Percentiles rank a stretch among this genome's conserved stretches.
Evolutionary conservation across 2,113 vertebrate genomes (phyloP).

Genomic region (Hypocryptadius cinnamomeus): DNA sequence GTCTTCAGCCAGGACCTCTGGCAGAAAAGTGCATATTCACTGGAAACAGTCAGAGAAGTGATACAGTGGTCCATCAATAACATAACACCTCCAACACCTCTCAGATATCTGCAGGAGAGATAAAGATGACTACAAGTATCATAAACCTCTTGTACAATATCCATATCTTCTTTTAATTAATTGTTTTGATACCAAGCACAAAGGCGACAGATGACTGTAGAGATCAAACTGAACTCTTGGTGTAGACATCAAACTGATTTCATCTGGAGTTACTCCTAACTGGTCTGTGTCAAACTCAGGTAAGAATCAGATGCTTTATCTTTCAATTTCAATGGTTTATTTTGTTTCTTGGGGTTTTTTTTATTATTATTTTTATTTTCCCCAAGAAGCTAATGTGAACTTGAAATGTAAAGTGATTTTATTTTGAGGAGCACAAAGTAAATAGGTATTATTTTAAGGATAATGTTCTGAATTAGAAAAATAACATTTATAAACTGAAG

Average conservation of each 20-base stretch:
- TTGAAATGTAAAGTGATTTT: constrained; percentile 2
- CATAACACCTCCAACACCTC: neutral
- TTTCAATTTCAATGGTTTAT: neutral
- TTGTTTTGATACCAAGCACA: neutral
- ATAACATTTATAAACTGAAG: constrained; percentile 3
- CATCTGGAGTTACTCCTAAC: neutral
- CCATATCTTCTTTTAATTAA: neutral
- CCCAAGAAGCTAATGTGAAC: neutral
- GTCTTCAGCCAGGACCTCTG: neutral
- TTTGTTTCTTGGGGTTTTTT: neutral
- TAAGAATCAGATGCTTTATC: neutral
- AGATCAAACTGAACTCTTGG: neutral
- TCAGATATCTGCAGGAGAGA: neutral
- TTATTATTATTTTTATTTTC: neutral
- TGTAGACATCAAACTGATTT: neutral
- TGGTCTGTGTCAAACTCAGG: neutral
- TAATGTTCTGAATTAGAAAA: constrained; percentile 2
- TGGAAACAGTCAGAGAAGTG: neutral
- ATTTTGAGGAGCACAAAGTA: constrained; percentile 18
- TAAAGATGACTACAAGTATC: neutral
- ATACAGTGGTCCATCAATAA: neutral
- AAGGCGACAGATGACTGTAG: neutral
- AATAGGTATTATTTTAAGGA: constrained; percentile 29
- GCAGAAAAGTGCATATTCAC: neutral
- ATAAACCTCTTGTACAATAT: neutral